Evolutionary conservation across 2,888 invertebrate genomes (phyloP), one percentile per base, ranked within the genome.

Genomic region (Trisateles emortualis): DNA sequence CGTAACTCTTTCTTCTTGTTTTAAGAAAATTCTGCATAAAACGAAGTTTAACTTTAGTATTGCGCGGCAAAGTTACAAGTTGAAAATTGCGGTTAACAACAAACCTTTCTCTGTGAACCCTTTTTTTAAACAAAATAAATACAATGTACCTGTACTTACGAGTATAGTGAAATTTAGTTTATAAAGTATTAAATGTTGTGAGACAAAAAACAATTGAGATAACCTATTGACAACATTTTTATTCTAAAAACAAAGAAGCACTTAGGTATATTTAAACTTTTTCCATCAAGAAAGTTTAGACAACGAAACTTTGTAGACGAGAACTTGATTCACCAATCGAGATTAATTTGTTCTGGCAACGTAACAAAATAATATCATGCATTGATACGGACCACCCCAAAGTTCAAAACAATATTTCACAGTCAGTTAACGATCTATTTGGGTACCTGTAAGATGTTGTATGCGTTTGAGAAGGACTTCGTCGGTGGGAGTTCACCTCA

Each of bases 361-460:
- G 53, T 61, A 57, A 61, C 64, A 68, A 62, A 66, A 68, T 74
- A 72, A 68, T 58, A 68, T 64, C 55, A 63, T 52, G 57, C 51
- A 65, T 60, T 66, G 64, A 64, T 59, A 68, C 39, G 68, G 86
- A 86, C 88, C 88, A 88, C 88, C 87, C 82, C 67, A 73, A 68
- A 81, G 82, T 77, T 82, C 70, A 72, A 74, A 82, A 80, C 78
- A 74, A 88, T 87, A 87, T 88, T 84, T 89, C 79, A 88, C 84
- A 86, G 80, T 76, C 78, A 79, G 83, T 86, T 88, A 87, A 86
- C 84, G 83, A 88, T 84, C 81, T 88, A 87, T 90, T 90, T 86
- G 86, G 82, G 66, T 57, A 54, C 63, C 60, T 68, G 85, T 69
- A 71, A 78, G 78, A 75, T 81, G 64, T 68, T 74, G 73, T 74